These are phyloP conservation scores for Cantharis rufa DNA, from an alignment of 2,888 invertebrate genomes.

Conservation along the genomic window DNA sequence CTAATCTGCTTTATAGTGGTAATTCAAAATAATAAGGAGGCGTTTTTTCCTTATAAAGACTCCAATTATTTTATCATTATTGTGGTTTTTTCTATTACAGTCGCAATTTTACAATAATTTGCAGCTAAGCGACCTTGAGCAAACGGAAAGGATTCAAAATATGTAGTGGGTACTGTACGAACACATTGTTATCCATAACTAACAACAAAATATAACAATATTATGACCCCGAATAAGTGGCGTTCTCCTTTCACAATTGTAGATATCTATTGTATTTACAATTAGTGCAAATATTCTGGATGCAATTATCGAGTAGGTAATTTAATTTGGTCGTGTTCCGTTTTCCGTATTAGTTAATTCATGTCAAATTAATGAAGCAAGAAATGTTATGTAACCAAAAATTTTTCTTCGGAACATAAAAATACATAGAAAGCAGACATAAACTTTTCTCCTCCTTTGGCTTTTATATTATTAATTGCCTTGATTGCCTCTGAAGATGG, in stretches of 20 bases:
- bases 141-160: constrained; percentile 1
- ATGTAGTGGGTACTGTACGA: not conserved
- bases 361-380: not conserved
- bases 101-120: not conserved
- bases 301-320: not conserved
- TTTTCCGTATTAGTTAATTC: not conserved
- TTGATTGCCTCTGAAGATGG: not conserved
- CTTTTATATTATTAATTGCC: no score
- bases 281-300: not conserved
- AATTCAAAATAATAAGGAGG: not conserved
- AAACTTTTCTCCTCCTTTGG: no score
- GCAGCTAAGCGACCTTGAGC: not conserved
- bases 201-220: not conserved
- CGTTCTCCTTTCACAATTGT: constrained; percentile 3
- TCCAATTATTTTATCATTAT: not conserved
- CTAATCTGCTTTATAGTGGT: not conserved
- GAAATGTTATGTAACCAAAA: not conserved
- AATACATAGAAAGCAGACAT: no score
- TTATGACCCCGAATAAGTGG: constrained; percentile 1
- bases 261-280: not conserved
- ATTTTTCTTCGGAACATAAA: not conserved
- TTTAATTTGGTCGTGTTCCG: not conserved
- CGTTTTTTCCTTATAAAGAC: not conserved
- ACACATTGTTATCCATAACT: not conserved
- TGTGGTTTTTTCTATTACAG: not conserved